Conservation (phyloP, 2,113 vertebrate genomes). For the Notechis scutatus region DNA sequence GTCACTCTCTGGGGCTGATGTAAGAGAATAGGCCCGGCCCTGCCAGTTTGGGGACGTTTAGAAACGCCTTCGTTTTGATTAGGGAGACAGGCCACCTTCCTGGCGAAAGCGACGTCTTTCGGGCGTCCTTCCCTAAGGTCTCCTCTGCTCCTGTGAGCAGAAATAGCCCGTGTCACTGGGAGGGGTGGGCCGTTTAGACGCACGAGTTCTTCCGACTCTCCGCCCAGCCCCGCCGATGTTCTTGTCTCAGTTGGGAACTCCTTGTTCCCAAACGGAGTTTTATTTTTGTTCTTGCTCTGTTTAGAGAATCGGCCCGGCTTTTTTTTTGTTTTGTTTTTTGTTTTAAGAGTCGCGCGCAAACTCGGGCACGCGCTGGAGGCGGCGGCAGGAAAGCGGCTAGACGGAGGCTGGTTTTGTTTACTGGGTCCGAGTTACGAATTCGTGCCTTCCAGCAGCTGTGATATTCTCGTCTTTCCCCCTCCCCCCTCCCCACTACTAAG, state of each 20-base stretch:
- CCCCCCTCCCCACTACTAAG: background rate
- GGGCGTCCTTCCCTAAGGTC: background rate
- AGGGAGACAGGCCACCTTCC: background rate
- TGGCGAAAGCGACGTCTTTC: background rate
- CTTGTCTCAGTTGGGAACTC: background rate
- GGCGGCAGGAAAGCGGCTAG: background rate
- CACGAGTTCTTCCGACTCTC: slow-evolving; percentile 3
- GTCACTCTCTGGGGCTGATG: background rate
- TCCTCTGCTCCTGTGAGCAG: background rate
- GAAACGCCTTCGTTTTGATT: background rate
- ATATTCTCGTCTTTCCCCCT: no score
- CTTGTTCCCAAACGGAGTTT: slow-evolving; percentile 13
- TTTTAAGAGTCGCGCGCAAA: background rate
- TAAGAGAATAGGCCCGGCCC: background rate
- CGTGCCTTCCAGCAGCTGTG: background rate
- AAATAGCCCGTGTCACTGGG: background rate
- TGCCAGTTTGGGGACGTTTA: background rate
- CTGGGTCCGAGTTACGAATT: background rate
- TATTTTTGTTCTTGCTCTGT: slow-evolving; percentile 17
- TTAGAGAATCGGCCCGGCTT: background rate
- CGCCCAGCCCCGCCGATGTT: slow-evolving; percentile 7
- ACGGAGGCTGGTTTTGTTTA: background rate
- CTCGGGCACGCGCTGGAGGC: background rate
- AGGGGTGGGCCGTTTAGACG: background rate
- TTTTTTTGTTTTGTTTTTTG: no score